phyloP scores from a whole-genome alignment of 2,888 invertebrate genomes.

The Heliconius sara region DNA sequence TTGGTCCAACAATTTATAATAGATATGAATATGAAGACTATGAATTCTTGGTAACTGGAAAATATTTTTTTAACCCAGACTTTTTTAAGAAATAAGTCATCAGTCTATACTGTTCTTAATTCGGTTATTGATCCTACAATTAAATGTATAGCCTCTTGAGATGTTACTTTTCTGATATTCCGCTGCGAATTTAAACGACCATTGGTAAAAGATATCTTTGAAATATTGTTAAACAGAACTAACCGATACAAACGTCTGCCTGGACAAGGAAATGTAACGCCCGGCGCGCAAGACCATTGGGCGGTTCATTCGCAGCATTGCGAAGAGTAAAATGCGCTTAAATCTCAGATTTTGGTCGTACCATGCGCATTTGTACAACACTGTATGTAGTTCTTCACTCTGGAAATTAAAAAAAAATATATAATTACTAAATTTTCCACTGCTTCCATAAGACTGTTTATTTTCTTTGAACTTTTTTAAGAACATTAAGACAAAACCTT shows the following conservation, averaged over 20 bases:
- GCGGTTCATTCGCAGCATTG: constrained; percentile 75
- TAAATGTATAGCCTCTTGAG: no score
- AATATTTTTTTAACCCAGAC: no score
- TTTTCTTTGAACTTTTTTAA: no score
- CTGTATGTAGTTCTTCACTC: constrained; percentile 74
- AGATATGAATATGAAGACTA: no score
- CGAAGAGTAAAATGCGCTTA: constrained; percentile 71
- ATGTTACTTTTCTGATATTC: no score
- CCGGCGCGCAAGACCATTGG: constrained; percentile 78
- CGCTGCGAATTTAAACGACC: no score
- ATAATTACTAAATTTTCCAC: neutral
- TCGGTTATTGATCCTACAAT: no score
- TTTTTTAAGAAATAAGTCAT: no score
- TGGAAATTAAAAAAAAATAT: constrained; percentile 48
- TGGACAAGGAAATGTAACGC: constrained; percentile 72
- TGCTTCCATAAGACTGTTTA: neutral
- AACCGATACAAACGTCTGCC: constrained; percentile 81
- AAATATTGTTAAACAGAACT: constrained; percentile 38
- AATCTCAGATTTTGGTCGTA: constrained; percentile 76
- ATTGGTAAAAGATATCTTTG: neutral
- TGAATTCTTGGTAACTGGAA: no score
- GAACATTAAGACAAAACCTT: neutral
- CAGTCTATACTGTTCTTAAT: no score
- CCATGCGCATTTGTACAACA: constrained; percentile 81
- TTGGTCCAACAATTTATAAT: no score